Evolutionary conservation across 2,113 vertebrate genomes (phyloP), one percentile per base, ranked within the genome.

Genomic region (Geococcyx californianus): DNA sequence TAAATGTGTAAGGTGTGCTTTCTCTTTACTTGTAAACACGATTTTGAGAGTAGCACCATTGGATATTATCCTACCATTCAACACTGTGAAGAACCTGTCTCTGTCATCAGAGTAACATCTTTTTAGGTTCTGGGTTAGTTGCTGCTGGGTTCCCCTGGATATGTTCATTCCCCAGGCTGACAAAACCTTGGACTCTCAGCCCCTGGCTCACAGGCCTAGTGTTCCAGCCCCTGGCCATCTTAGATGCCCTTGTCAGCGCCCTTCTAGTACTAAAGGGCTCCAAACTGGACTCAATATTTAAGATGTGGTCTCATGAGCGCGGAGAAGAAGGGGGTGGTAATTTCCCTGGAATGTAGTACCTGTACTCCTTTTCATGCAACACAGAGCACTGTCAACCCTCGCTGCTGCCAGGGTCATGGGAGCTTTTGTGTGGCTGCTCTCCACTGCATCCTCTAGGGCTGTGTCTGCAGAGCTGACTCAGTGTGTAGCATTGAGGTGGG

Each of bases 361-460:
- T 64, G 17, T 51, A 34, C 20, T 78, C 12, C 36, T 15, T 4
- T 21, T 68, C 0, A 0, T 28, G 14, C 14, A 75, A 29, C 44
- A 42, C 49, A 63, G n/a, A n/a, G n/a, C n/a, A n/a, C 25, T 68
- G 66, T 28, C 38, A 31, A 29, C 11, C 25, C 28, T 69, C 7
- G 2, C 24, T 17, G 9, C 29, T 75, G 31, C 10, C 0, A 1
- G 24, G 4, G 3, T 38, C 17, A 19, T 18, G 13, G 42, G 11
- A 4, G 18, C 5, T 63, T 8, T 38, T 59, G 6, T 36, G 18
- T 38, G 80, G 10, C 23, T 80, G 14, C 24, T 76, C 28, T 40
- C 34, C 55, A 40, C 13, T 34, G 45, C 1, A 1, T 34, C 8
- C 25, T 28, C 45, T 24, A 33, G 11, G 18, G 33, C 20, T 69